Evolutionary conservation across 2,113 vertebrate species (phyloP).

Genomic region (Myodes glareolus): DNA sequence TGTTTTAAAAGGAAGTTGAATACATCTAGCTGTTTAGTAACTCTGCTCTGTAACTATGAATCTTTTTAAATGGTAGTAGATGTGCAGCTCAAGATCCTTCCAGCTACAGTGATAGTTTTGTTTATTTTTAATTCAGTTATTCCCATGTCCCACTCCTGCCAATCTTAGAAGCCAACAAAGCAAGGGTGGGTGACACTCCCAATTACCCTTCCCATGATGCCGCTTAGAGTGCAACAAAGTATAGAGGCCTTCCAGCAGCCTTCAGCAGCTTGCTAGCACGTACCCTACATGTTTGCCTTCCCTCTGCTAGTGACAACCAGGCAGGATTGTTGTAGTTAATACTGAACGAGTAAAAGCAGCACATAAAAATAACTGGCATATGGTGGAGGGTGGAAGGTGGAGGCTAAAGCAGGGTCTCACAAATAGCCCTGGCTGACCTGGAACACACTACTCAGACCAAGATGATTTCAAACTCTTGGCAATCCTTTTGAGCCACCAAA

Average conservation of each 20-base stretch:
- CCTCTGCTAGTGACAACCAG: not conserved
- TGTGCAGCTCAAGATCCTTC: not conserved
- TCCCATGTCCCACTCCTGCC: not conserved
- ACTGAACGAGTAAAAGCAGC: not conserved
- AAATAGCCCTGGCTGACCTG: not conserved
- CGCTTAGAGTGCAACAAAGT: not conserved
- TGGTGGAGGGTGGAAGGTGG: no score
- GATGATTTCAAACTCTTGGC: not conserved
- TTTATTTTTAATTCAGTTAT: not conserved
- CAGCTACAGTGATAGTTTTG: not conserved
- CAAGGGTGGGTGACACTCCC: not conserved
- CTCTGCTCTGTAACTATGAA: not conserved
- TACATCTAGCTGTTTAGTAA: not conserved
- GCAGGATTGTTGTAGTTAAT: not conserved
- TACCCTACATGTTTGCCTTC: not conserved
- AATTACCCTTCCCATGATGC: not conserved
- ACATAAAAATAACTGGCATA: slow-evolving; percentile 3
- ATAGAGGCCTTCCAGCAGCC: not conserved
- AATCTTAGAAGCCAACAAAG: slow-evolving; percentile 17
- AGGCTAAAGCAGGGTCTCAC: not conserved
- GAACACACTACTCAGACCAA: not conserved
- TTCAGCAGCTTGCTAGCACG: not conserved
- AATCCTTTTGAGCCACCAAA: not conserved
- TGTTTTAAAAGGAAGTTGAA: not conserved
- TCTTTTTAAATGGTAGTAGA: slow-evolving; percentile 17